Evolutionary conservation across 2,888 invertebrate species (phyloP), one percentile per base, ranked within the genome.

Genomic region (Podabrus alpinus): DNA sequence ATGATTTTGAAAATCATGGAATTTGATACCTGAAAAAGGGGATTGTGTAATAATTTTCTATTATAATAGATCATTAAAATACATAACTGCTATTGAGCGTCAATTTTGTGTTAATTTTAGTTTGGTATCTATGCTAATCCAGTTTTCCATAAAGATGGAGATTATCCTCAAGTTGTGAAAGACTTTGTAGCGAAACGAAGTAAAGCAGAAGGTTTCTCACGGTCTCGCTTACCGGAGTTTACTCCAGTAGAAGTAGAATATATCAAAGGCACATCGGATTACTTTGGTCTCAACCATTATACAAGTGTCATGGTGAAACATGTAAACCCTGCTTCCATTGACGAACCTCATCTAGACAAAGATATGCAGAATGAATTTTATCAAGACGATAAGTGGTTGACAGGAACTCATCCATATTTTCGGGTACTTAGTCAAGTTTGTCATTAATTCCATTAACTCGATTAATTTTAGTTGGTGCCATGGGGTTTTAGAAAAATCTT

Each of bases 221-320:
- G 89, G 15, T 92, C 93, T 0, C 89, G 93, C 10, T 87, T 94
- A 2, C 93, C 93, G 0, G 83, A 82, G 73, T 92, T 93, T 82
- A 91, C 91, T 0, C 60, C 82, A 0, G 88, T 90, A 17, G 93
- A 94, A 87, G 88, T 93, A 9, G 83, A 86, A 10, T 87, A 88
- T 71, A 90, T 94, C 17, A 87, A 85, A 45, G 92, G 90, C 0
- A 91, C 93, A 0, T 88, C 89, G 1, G 95, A 96, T 83, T 94
- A 92, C 85, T 88, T 95, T 69, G 94, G 94, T 0, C 84, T 95
- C 15, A 95, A 95, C 84, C 90, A 92, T 73, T 96, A 95, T 83
- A 92, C 69, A 19, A 73, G 82, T 73, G 72, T 84, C 79, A 60
- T 75, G 61, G 73, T 29, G 4, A 61, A 61, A 45, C 11, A 70